These are phyloP conservation scores for Sisyra terminalis DNA, from an alignment of 2,888 invertebrate species.

Conservation along the genomic window DNA sequence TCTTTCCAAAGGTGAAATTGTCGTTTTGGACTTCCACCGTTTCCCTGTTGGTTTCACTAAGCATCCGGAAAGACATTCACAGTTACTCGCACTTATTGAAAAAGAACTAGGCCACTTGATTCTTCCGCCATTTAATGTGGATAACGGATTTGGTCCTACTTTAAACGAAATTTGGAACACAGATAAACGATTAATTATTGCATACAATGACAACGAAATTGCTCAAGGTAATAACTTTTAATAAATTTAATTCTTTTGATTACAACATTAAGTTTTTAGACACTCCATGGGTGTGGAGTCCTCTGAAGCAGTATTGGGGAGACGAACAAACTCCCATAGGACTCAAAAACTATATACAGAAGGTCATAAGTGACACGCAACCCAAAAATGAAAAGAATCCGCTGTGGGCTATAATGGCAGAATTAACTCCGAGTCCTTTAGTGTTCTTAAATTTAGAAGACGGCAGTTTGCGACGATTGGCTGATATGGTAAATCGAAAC, in stretches of 20 bases:
- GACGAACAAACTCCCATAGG: constrained; percentile 36
- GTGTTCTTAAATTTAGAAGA: constrained; percentile 42
- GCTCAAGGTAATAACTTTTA: constrained; percentile 24
- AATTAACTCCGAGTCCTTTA: constrained; percentile 47
- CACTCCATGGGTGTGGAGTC: constrained; percentile 32
- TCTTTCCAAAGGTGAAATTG: constrained; percentile 47
- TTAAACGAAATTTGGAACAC: constrained; percentile 38
- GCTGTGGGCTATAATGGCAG: constrained; percentile 53
- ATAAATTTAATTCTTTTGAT: background rate
- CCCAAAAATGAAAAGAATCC: constrained; percentile 27
- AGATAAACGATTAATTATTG: constrained; percentile 37
- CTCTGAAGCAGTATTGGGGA: constrained; percentile 48
- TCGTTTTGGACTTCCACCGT: constrained; percentile 68
- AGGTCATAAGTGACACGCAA: constrained; percentile 24
- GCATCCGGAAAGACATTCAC: constrained; percentile 27
- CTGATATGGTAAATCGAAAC: constrained; percentile 49
- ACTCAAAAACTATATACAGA: constrained; percentile 33
- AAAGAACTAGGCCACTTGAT: constrained; percentile 34
- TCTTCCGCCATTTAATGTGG: constrained; percentile 27
- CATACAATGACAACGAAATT: constrained; percentile 34
- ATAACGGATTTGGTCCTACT: constrained; percentile 31
- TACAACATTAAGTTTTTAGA: constrained; percentile 8
- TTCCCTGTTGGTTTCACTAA: constrained; percentile 40
- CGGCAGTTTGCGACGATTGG: constrained; percentile 44
- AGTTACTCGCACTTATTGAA: constrained; percentile 31